Evolutionary conservation across 1,140 invertebrate genomes (phyloP).

Genomic region (Scaptomyza pallida): DNA sequence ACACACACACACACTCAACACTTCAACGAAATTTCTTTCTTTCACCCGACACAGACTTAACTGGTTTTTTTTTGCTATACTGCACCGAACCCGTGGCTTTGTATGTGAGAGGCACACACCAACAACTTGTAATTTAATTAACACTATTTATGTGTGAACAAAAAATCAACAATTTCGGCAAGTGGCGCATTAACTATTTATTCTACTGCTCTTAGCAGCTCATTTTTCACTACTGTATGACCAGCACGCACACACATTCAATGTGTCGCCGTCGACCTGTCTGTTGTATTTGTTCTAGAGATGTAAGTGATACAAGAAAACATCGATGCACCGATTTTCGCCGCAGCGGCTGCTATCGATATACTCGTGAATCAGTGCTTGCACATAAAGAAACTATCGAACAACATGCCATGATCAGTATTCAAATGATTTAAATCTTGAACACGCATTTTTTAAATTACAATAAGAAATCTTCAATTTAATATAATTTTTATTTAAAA

Average conservation of each 20-base stretch:
- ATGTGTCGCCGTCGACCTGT: constrained; percentile 43
- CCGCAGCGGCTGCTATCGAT: constrained; percentile 8
- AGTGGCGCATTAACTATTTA: constrained; percentile 37
- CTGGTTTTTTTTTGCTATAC: constrained; percentile 67
- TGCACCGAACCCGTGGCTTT: constrained; percentile 32
- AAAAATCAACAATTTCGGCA: constrained; percentile 25
- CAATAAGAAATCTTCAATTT: constrained; percentile 1
- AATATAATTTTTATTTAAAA: constrained; percentile 60
- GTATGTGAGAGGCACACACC: constrained; percentile 35
- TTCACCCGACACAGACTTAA: constrained; percentile 58
- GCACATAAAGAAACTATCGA: too few species aligned
- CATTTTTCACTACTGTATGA: constrained; percentile 47
- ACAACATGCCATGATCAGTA: background rate
- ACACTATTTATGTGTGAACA: constrained; percentile 20
- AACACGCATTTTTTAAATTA: too few species aligned
- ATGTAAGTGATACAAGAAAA: constrained; percentile 29
- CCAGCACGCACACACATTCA: constrained; percentile 28
- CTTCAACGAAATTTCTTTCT: constrained; percentile 46
- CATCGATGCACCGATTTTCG: constrained; percentile 17
- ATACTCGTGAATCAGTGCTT: too few species aligned
- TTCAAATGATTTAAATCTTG: background rate
- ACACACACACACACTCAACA: constrained; percentile 39
- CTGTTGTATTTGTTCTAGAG: constrained; percentile 28
- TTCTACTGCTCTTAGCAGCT: constrained; percentile 44
- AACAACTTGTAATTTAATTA: constrained; percentile 57